Base-by-base conservation (phyloP, 2,888 invertebrate species). In the Ypsolopha scabrella region DNA sequence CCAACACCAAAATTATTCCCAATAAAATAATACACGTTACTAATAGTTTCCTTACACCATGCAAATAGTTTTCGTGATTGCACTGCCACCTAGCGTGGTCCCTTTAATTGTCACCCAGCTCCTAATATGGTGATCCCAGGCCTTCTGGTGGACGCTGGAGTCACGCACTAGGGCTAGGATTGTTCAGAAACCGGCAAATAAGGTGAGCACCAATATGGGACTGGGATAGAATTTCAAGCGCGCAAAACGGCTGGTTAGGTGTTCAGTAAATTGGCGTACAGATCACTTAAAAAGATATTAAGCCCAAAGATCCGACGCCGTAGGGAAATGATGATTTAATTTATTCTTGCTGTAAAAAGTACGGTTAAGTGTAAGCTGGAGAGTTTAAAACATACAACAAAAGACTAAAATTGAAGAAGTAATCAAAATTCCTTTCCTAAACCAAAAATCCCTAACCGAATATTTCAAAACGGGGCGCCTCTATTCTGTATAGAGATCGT, bases 21-120 rank as follows among this genome's bases (percentile, higher is more conserved):
- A 43, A 43, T 43, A 43, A 43, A 43, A 43, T 38, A 38, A 38
- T 43, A 43, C 43, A 13, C 43, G 43, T 43, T 8, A 38, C 43
- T 43, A 43, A 43, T 43, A 43, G 43, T 6, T 43, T 6, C 8
- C 43, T 24, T 24, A 24, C 24, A 24, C 33, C 63, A 67, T 64
- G 64, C 68, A 64, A 66, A 72, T 70, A 67, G 62, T 54, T 62
- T 54, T 73, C 71, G 74, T 74, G 75, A 73, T 67, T 61, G 37
- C 24, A 38, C 58, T 55, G 55, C 62, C 58, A 60, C 57, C 54
- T 52, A 57, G 51, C 53, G 52, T 49, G 57, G 55, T 50, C 48
- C 58, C 62, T 70, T 72, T 75, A 75, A 75, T 75, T 74, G 75
- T 75, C 68, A 64, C 65, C 57, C 51, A 54, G 55, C 58, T 58